Evolutionary conservation across 1,140 invertebrate genomes (phyloP).

Genomic region (Idris sp.): DNA sequence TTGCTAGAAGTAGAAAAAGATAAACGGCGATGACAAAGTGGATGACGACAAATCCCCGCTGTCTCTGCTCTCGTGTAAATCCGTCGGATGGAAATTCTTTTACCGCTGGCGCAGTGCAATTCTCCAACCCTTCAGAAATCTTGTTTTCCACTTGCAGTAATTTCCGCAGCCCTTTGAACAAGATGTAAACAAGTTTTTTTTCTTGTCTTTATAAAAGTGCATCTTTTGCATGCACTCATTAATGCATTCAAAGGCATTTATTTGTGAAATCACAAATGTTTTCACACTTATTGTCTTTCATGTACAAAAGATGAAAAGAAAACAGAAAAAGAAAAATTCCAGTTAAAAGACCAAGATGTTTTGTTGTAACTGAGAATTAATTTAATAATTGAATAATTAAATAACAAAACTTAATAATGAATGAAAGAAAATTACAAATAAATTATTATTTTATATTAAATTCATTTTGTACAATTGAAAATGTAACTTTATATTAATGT

Average conservation of each 20-base stretch:
- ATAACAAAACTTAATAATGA: too few relatives aligned
- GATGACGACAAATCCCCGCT: conserved; percentile 77
- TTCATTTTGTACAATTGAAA: too few relatives aligned
- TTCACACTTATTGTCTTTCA: too few relatives aligned
- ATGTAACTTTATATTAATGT: too few relatives aligned
- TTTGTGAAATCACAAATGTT: too few relatives aligned
- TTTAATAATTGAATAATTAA: too few relatives aligned
- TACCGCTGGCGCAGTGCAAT: conserved; percentile 78
- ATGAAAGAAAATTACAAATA: too few relatives aligned
- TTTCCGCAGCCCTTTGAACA: conserved; percentile 65
- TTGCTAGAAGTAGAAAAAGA: conserved; percentile 79
- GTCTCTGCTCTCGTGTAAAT: conserved; percentile 75
- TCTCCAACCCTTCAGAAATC: conserved; percentile 58
- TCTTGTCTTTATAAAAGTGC: conserved; percentile 10
- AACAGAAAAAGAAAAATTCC: too few relatives aligned
- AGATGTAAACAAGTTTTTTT: conserved; percentile 22
- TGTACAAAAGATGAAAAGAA: too few relatives aligned
- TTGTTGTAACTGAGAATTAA: too few relatives aligned
- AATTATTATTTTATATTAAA: too few relatives aligned
- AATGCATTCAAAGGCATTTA: conserved; percentile 11
- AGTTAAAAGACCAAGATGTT: too few relatives aligned
- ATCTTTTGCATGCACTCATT: conserved; percentile 4
- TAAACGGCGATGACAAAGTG: conserved; percentile 79
- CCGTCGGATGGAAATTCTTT: conserved; percentile 80
- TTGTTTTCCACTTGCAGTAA: conserved; percentile 67